Evolutionary conservation across 1,140 invertebrate genomes (phyloP), one percentile per base, ranked within the genome.

Genomic region (Eufriesea mexicana): DNA sequence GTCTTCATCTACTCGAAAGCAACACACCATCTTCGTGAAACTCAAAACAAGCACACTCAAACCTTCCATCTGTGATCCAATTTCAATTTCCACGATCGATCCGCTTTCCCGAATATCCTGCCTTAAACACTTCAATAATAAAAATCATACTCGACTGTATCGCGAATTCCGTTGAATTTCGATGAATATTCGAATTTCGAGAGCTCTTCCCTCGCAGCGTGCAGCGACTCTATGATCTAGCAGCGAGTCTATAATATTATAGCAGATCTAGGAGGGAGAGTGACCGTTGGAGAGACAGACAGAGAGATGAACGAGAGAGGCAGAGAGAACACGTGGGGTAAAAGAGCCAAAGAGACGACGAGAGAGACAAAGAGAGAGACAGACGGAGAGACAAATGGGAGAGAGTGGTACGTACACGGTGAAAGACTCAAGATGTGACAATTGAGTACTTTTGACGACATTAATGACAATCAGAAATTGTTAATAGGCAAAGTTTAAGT

Each of bases 251-350:
- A 9, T 42, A 5, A 42, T 10, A 23, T 35, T 16, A 16, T 7
- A 45, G 20, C 66, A 45, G 23, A 12, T 45, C 35, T 16, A 47
- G 35, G 42, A n/a, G 23, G 66, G 66, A 9, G 42, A 42, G 66
- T 79, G 75, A 62, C 67, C 54, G 54, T 57, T 79, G 76, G 57
- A 84, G 49, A 87, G 74, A 87, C 72, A 84, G 62, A 86, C 0
- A 35, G 20, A 66, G 25, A 35, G 20, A 71, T 79, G 75, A 62
- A 74, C 47, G 51, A 35, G 42, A 83, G 51, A 85, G 70, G 88
- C 78, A 84, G 64, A 86, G 8, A 42, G 35, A 28, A 55, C 77
- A 62, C 80, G 73, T 35, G 51, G 84, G 51, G 87, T 45, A 62
- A 45, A 77, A 83, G 49, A 83, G 67, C 42, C 72, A 76, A 45